These are phyloP conservation scores for Zaprionus africanus DNA, from an alignment of 1,140 invertebrate species.

Conservation along the genomic window DNA sequence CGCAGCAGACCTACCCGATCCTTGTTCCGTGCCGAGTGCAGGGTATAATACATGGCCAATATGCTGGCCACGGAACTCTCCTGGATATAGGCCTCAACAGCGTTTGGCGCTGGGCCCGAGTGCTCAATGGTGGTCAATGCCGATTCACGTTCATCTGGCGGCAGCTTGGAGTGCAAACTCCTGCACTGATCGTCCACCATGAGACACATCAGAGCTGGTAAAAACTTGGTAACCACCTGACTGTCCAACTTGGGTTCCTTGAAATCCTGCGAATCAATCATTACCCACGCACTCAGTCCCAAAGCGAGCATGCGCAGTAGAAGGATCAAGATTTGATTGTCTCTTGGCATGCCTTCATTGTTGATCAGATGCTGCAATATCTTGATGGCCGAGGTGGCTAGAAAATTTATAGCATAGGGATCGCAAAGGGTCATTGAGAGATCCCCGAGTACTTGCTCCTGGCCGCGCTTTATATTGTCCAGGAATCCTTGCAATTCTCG, in stretches of 20 bases:
- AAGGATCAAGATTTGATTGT: constrained; percentile 96
- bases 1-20: constrained; percentile 94
- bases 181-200: constrained; percentile 99
- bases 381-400: constrained; percentile 96
- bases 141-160: constrained; percentile 96
- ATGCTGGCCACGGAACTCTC: constrained; percentile 96
- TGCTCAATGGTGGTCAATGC: constrained; percentile 97
- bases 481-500: constrained; percentile 97
- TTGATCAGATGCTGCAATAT: constrained; percentile 96
- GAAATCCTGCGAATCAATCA: constrained; percentile 98
- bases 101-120: constrained; percentile 96
- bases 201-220: constrained; percentile 96
- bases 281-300: constrained; percentile 97
- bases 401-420: constrained; percentile 98
- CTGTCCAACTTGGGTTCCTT: constrained; percentile 97
- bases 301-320: constrained; percentile 96
- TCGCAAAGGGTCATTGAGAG: constrained; percentile 98
- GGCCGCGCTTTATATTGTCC: constrained; percentile 96
- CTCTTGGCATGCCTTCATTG: constrained; percentile 93
- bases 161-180: constrained; percentile 93
- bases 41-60: constrained; percentile 97
- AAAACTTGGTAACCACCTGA: constrained; percentile 97
- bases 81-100: constrained; percentile 95
- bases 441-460: constrained; percentile 96
- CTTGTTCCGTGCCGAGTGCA: constrained; percentile 92